Conservation (phyloP, 2,797 vertebrate species). For the Bradypus variegatus region DNA sequence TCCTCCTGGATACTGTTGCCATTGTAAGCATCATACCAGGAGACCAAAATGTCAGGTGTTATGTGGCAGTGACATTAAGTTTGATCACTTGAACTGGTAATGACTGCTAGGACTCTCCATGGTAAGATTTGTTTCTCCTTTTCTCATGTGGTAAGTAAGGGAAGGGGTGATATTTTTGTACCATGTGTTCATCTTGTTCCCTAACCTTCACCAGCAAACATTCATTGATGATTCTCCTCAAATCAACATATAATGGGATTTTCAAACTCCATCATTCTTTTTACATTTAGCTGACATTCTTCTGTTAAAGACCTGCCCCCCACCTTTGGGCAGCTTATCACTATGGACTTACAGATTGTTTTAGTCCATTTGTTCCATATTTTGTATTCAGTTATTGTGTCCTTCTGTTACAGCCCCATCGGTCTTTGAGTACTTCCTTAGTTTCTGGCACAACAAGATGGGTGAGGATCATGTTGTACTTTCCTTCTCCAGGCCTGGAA, state of each 20-base stretch:
- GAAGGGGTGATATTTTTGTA: background rate
- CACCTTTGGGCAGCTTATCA: background rate
- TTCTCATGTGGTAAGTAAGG: background rate
- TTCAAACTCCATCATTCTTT: no score
- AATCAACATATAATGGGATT: no score
- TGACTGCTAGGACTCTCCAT: no score
- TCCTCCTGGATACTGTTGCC: background rate
- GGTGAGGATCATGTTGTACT: no score
- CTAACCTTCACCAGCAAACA: background rate
- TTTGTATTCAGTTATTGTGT: no score
- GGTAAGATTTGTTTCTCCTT: background rate
- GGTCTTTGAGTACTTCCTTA: no score
- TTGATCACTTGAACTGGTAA: background rate
- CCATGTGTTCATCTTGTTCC: background rate
- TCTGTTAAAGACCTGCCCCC: background rate
- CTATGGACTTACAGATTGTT: background rate
- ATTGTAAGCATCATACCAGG: background rate
- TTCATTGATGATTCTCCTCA: background rate
- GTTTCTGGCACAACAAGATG: no score
- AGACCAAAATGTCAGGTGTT: background rate
- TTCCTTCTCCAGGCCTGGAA: no score
- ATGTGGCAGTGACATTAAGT: background rate
- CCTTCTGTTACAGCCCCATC: background rate
- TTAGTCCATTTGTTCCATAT: background rate
- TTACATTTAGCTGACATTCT: background rate